Conservation (phyloP, 2,888 invertebrate genomes). For the Chloromyia formosa region DNA sequence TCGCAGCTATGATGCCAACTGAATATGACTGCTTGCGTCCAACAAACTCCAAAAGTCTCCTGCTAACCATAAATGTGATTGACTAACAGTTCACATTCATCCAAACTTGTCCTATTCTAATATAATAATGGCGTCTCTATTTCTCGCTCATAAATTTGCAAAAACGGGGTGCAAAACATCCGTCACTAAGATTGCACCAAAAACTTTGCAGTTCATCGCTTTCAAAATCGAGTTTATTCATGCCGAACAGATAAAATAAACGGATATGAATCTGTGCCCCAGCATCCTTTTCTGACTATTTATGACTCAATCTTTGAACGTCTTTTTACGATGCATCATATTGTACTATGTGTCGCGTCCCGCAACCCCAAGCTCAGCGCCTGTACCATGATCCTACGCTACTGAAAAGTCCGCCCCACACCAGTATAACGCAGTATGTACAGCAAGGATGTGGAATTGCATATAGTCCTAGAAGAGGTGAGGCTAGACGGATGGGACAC, state of each 20-base stretch:
- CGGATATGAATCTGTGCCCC: constrained; percentile 46
- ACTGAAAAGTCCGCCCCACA: background rate
- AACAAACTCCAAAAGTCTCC: too few relatives aligned
- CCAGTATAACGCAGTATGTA: background rate
- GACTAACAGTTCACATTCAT: too few relatives aligned
- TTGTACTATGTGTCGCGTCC: too few relatives aligned
- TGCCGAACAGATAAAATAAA: constrained; percentile 40
- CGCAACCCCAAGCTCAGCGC: too few relatives aligned
- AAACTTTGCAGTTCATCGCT: constrained; percentile 20
- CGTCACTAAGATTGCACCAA: background rate
- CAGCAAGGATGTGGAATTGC: too few relatives aligned
- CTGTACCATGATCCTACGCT: too few relatives aligned
- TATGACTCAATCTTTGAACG: constrained; percentile 31
- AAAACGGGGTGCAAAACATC: background rate
- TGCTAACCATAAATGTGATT: too few relatives aligned
- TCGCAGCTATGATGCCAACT: too few relatives aligned
- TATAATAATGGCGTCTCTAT: background rate
- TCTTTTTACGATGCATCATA: constrained; percentile 40
- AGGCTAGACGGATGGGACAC: background rate
- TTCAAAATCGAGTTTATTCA: constrained; percentile 14
- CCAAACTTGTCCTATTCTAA: too few relatives aligned
- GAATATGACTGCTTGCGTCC: too few relatives aligned
- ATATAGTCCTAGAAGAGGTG: background rate
- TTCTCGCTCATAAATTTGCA: background rate
- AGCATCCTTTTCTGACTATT: constrained; percentile 43